Evolutionary conservation across 2,797 vertebrate species (phyloP).

Genomic region (Labroides dimidiatus): DNA sequence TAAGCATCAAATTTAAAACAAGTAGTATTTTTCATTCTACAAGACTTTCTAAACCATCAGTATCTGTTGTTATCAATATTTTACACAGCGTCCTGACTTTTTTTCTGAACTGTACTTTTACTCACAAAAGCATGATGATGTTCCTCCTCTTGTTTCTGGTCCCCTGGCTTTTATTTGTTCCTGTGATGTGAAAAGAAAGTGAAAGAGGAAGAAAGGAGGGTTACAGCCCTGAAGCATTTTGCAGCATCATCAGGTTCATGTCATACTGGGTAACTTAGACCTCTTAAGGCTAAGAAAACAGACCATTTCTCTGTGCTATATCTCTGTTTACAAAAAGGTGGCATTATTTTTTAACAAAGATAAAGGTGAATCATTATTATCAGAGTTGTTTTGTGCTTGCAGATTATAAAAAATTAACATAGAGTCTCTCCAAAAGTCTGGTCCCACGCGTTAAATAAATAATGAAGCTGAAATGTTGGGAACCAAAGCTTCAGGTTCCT

Average conservation of each 20-base stretch:
- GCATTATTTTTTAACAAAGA: background rate
- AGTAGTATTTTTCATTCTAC: too few relatives aligned
- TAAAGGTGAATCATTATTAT: too few relatives aligned
- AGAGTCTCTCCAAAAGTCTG: background rate
- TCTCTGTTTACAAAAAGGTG: background rate
- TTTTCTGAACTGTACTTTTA: too few relatives aligned
- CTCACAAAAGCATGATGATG: constrained; percentile 5
- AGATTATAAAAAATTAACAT: background rate
- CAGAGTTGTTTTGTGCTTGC: background rate
- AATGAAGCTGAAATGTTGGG: background rate
- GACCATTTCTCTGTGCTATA: background rate
- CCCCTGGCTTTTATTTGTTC: constrained; percentile 4
- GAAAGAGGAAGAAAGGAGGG: constrained; percentile 26
- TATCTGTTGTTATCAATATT: too few relatives aligned
- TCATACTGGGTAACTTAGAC: background rate
- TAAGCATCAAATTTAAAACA: too few relatives aligned
- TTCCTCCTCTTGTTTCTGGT: constrained; percentile 13
- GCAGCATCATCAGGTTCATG: constrained; percentile 34
- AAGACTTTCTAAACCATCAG: too few relatives aligned
- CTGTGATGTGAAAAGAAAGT: constrained; percentile 21
- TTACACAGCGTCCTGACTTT: too few relatives aligned
- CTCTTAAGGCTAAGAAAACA: constrained; percentile 10
- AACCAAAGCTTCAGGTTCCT: background rate
- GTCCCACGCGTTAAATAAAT: background rate
- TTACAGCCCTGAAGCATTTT: constrained; percentile 19